Evolutionary conservation across 2,113 vertebrate genomes (phyloP).

Genomic region (Poeciliopsis retropinna): DNA sequence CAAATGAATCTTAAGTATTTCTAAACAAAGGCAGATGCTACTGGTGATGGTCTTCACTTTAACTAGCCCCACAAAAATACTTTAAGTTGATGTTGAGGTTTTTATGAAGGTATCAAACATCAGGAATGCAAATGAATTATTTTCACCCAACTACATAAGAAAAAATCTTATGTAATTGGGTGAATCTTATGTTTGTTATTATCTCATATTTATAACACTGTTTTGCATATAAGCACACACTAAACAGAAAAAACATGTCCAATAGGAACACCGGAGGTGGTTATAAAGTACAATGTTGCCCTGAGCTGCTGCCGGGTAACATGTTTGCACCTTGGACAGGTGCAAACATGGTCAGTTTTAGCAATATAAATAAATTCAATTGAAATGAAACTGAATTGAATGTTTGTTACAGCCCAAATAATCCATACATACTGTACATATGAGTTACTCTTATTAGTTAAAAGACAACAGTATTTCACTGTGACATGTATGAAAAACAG

Average conservation of each 20-base stretch:
- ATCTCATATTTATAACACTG: conserved; percentile 1
- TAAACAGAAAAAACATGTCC: neutral
- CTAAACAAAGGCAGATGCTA: conserved; percentile 60
- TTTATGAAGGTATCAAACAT: conserved; percentile 25
- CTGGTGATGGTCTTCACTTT: conserved; percentile 6
- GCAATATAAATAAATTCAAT: too few relatives aligned
- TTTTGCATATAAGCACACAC: neutral
- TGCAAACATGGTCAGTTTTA: neutral
- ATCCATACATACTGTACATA: too few relatives aligned
- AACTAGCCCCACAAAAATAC: neutral
- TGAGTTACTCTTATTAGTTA: too few relatives aligned
- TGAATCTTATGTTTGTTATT: neutral
- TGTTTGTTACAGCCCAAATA: too few relatives aligned
- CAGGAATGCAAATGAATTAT: conserved; percentile 9
- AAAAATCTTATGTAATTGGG: too few relatives aligned
- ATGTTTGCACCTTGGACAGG: too few relatives aligned
- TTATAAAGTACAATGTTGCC: neutral
- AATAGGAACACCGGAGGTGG: neutral
- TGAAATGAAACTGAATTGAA: too few relatives aligned
- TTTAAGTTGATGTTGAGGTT: conserved; percentile 1
- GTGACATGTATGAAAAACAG: too few relatives aligned
- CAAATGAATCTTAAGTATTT: conserved; percentile 17
- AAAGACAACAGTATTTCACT: too few relatives aligned
- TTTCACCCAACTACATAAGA: conserved; percentile 10
- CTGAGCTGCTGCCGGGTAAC: conserved; percentile 1